Evolutionary conservation across 2,888 invertebrate species (phyloP), one percentile per base, ranked within the genome.

Genomic region (Parthenolecanium corni): DNA sequence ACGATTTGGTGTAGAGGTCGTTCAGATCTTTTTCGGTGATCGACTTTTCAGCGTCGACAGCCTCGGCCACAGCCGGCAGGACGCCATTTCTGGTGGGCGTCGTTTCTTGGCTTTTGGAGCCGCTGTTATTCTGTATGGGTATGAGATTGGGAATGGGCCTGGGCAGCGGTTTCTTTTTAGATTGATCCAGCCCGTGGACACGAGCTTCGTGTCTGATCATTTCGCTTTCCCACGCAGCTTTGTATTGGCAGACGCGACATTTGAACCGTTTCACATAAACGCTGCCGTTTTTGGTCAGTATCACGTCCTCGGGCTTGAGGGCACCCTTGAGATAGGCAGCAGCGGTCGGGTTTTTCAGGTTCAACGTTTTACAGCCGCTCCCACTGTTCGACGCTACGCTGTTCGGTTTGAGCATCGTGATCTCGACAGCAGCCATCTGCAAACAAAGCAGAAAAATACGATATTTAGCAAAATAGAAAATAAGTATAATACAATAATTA

Each of bases 141-240:
- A 87, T 86, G 51, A 87, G 78, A 72, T 85, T 86, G 54, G 86
- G 86, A 67, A 86, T 80, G 0, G 86, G 86, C 58, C 85, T 76
- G 12, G 80, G 52, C 23, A 44, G 20, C n/a, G 61, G 51, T 38
- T 61, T 62, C 52, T 62, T 62, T 12, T 49, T 21, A 1, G 44
- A 25, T 2, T 42, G 18, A 6, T 63, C 63, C 12, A 63, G 46
- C 23, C 63, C 63, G 71, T 75, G 79, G 61, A 72, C 76, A 70
- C 74, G 74, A 64, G 72, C 72, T 67, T 78, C 77, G 71, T 79
- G 78, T 36, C 75, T 74, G 52, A 75, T 76, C 76, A 82, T 78
- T 69, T 81, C 81, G 18, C 67, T 70, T 52, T 71, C 70, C 69
- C 70, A 72, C 25, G 71, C 69, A 9, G 73, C 71, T 61, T 71